Conservation (phyloP, 2,888 invertebrate genomes). For the Dascillus cervinus region DNA sequence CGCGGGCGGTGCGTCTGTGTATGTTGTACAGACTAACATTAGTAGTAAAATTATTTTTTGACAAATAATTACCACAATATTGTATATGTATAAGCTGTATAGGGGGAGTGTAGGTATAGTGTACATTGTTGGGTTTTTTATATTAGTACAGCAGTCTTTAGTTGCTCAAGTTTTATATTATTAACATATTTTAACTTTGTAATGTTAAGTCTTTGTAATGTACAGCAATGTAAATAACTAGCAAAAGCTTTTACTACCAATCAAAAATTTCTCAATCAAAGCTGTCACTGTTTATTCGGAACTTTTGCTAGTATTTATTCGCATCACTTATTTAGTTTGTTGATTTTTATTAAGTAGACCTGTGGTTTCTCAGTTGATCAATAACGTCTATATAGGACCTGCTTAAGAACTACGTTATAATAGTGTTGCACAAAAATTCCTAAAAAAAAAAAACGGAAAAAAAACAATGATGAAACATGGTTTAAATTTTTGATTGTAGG, state of each 20-base stretch:
- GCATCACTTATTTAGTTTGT: too few species aligned
- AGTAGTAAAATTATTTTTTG: conserved; percentile 40
- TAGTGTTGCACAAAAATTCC: too few species aligned
- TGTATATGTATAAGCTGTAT: conserved; percentile 40
- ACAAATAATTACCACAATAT: conserved; percentile 43
- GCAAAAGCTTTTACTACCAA: too few species aligned
- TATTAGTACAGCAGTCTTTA: conserved; percentile 26
- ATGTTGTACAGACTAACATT: conserved; percentile 41
- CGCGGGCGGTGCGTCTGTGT: conserved; percentile 25
- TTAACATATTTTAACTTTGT: background rate
- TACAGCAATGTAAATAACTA: too few species aligned
- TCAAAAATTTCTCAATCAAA: too few species aligned
- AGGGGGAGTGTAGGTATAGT: conserved; percentile 40
- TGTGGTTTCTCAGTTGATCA: too few species aligned
- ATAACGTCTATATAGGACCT: too few species aligned
- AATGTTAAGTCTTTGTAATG: background rate
- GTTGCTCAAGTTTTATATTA: conserved; percentile 37
- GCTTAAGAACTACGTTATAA: too few species aligned
- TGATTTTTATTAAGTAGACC: too few species aligned
- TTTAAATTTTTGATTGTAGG: conserved; percentile 34
- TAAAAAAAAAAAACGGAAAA: too few species aligned
- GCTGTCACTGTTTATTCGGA: too few species aligned
- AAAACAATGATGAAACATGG: background rate
- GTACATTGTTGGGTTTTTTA: conserved; percentile 39
- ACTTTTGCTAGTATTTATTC: too few species aligned